Evolutionary conservation across 1,140 invertebrate genomes (phyloP).

Genomic region (Chrysopa pallens): DNA sequence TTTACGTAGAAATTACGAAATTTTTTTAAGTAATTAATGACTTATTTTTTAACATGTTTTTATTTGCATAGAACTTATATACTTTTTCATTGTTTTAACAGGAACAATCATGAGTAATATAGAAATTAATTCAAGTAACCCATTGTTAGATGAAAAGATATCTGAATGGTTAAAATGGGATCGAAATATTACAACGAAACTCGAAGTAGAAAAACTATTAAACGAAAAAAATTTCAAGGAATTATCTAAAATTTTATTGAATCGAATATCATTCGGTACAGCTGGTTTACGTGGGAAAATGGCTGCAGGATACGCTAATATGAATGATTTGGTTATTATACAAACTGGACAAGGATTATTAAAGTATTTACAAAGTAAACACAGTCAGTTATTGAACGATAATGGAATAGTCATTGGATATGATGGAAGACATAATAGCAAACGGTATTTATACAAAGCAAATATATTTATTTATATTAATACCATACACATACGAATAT

Average conservation of each 20-base stretch:
- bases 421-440: constrained; percentile 88
- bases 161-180: constrained; percentile 46
- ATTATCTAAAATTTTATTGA: constrained; percentile 37
- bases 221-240: constrained; percentile 26
- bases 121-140: constrained; percentile 12
- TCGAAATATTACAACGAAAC: constrained; percentile 18
- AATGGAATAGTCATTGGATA: constrained; percentile 81
- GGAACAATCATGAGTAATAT: too few relatives aligned
- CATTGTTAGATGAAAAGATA: constrained; percentile 32
- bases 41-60: too few relatives aligned
- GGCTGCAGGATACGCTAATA: constrained; percentile 78
- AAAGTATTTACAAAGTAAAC: constrained; percentile 47
- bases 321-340: constrained; percentile 96
- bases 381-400: constrained; percentile 26
- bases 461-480: too few relatives aligned
- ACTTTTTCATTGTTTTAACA: too few relatives aligned
- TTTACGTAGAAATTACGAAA: too few relatives aligned
- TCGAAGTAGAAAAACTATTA: constrained; percentile 32
- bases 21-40: too few relatives aligned
- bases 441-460: constrained; percentile 34
- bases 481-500: too few relatives aligned
- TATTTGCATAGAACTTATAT: too few relatives aligned
- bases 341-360: constrained; percentile 90
- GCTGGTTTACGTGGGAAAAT: constrained; percentile 81
- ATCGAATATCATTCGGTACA: constrained; percentile 48